These are phyloP conservation scores for Odobenus rosmarus DNA, from an alignment of 2,113 vertebrate genomes.

Conservation along the genomic window DNA sequence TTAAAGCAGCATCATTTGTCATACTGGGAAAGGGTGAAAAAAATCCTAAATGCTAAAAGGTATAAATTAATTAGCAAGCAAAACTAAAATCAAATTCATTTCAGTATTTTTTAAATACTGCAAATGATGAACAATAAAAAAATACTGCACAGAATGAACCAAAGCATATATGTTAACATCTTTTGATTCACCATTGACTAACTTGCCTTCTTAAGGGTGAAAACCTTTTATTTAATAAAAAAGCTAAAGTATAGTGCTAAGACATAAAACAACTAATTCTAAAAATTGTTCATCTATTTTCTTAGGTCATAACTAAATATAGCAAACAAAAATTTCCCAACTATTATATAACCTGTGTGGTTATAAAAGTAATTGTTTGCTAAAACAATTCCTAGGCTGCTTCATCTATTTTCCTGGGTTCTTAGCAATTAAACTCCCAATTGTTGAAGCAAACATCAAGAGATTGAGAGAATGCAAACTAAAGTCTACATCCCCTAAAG, in stretches of 20 bases:
- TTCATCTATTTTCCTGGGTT: background rate
- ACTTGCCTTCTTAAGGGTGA: background rate
- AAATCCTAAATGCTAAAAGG: background rate
- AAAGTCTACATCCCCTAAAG: background rate
- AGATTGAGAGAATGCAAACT: background rate
- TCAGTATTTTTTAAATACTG: background rate
- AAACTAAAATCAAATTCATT: slow-evolving; percentile 40
- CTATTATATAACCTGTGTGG: background rate
- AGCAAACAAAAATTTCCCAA: background rate
- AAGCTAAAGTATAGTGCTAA: background rate
- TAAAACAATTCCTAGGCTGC: background rate
- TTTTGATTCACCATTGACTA: background rate
- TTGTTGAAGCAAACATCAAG: slow-evolving; percentile 14
- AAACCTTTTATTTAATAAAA: background rate
- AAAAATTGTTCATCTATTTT: slow-evolving; percentile 6
- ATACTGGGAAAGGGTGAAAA: background rate
- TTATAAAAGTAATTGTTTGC: background rate
- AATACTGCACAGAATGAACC: background rate
- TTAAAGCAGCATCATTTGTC: background rate
- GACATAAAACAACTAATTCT: slow-evolving; percentile 2
- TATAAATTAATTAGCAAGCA: slow-evolving; percentile 21
- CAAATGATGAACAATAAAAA: slow-evolving; percentile 1
- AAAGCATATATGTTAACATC: background rate
- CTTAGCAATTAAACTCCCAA: background rate
- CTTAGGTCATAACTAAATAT: background rate